These are phyloP conservation scores for Alcis repandata DNA, from an alignment of 2,888 invertebrate species.

Conservation along the genomic window DNA sequence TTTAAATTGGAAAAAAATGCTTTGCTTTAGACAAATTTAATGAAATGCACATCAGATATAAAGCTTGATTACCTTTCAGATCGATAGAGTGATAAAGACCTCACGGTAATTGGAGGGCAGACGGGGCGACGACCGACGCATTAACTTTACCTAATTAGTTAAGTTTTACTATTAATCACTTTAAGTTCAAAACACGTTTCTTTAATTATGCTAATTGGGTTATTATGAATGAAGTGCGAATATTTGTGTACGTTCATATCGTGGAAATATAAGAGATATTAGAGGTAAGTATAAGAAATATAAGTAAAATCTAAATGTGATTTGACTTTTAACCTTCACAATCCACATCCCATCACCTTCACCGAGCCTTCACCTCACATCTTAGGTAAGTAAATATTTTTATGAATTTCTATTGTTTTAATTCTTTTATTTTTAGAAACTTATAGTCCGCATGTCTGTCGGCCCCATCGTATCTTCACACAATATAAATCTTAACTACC, in stretches of 20 bases:
- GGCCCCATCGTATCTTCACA: no score
- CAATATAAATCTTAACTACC: no score
- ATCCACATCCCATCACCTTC: no score
- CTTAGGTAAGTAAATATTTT: no score
- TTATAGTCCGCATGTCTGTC: no score
- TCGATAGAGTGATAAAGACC: conserved; percentile 14
- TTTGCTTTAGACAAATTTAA: conserved; percentile 6
- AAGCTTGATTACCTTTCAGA: conserved; percentile 12
- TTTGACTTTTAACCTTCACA: no score
- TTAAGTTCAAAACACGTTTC: not conserved
- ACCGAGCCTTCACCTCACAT: no score
- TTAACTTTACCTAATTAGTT: conserved; percentile 4
- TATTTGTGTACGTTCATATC: not conserved
- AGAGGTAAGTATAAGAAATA: no score
- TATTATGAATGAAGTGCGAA: not conserved
- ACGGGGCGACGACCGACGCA: conserved; percentile 7
- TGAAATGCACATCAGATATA: conserved; percentile 9
- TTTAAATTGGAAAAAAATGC: not conserved
- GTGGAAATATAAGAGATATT: no score
- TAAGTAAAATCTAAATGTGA: no score
- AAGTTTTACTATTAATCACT: not conserved
- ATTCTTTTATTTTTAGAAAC: no score
- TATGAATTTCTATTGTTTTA: no score
- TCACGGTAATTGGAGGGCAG: conserved; percentile 10
- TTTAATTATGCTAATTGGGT: not conserved